Conservation (phyloP, 2,797 vertebrate genomes). For the Sphenodon punctatus region DNA sequence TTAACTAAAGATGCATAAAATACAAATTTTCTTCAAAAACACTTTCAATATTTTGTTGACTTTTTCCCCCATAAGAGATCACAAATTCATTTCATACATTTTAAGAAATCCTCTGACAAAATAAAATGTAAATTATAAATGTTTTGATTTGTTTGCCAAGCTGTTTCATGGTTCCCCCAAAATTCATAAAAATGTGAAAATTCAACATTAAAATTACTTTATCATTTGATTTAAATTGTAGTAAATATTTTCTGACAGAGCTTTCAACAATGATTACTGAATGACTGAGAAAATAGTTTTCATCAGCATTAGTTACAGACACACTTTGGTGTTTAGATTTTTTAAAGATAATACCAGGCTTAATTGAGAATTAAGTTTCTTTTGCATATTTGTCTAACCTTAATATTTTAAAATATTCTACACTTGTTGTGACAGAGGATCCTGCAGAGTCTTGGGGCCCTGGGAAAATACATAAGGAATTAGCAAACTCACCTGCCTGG, state of each 20-base stretch:
- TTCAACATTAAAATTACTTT: slow-evolving; percentile 31
- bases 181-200: slow-evolving; percentile 19
- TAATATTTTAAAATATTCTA: not conserved
- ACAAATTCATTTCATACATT: no score
- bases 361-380: not conserved
- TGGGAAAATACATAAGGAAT: no score
- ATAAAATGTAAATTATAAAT: slow-evolving; percentile 46
- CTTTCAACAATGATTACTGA: not conserved
- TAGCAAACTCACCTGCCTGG: no score
- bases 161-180: not conserved
- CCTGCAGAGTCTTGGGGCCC: no score
- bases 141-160: slow-evolving; percentile 52
- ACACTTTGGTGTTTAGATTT: not conserved
- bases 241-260: slow-evolving; percentile 28
- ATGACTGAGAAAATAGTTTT: slow-evolving; percentile 4
- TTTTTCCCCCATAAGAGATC: not conserved
- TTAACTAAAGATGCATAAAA: not conserved
- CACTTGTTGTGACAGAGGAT: no score
- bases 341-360: not conserved
- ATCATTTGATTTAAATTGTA: slow-evolving; percentile 14
- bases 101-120: slow-evolving; percentile 38
- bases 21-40: not conserved
- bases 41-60: not conserved
- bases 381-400: not conserved
- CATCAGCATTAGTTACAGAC: not conserved